These are phyloP conservation scores for Nannoperca obscura DNA, from an alignment of 2,797 vertebrate species.

Conservation along the genomic window DNA sequence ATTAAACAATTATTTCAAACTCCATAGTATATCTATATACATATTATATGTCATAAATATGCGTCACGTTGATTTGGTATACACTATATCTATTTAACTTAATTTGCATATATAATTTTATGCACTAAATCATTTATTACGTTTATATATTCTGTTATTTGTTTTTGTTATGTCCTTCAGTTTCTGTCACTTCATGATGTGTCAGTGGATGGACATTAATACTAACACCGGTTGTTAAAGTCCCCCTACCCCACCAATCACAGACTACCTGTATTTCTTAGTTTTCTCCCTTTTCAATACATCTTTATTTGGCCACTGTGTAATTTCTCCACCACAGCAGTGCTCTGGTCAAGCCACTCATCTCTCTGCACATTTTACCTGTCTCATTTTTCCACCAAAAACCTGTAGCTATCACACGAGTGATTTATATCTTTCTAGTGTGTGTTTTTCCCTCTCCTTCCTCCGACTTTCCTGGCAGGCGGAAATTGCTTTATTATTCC, in stretches of 20 bases:
- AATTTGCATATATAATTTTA: neutral
- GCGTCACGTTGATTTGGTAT: neutral
- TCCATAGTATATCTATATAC: too few relatives aligned
- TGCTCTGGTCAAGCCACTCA: constrained; percentile 59
- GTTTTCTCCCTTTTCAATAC: constrained; percentile 27
- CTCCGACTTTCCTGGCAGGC: constrained; percentile 76
- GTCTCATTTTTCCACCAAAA: constrained; percentile 73
- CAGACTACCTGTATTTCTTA: constrained; percentile 39
- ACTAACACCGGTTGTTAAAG: constrained; percentile 7
- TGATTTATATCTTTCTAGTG: constrained; percentile 79
- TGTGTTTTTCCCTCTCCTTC: constrained; percentile 65
- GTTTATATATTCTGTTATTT: neutral
- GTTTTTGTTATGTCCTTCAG: neutral
- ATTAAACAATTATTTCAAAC: neutral
- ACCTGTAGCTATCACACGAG: constrained; percentile 60
- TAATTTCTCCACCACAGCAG: constrained; percentile 39
- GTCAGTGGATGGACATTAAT: constrained; percentile 18
- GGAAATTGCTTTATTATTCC: constrained; percentile 87
- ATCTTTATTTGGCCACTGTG: constrained; percentile 57
- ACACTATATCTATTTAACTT: neutral
- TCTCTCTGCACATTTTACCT: constrained; percentile 72
- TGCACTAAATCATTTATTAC: neutral
- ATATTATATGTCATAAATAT: neutral
- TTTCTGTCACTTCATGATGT: constrained; percentile 8
- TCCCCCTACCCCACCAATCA: neutral